Base-by-base conservation (phyloP, 2,113 vertebrate genomes). In the Cairina moschata region DNA sequence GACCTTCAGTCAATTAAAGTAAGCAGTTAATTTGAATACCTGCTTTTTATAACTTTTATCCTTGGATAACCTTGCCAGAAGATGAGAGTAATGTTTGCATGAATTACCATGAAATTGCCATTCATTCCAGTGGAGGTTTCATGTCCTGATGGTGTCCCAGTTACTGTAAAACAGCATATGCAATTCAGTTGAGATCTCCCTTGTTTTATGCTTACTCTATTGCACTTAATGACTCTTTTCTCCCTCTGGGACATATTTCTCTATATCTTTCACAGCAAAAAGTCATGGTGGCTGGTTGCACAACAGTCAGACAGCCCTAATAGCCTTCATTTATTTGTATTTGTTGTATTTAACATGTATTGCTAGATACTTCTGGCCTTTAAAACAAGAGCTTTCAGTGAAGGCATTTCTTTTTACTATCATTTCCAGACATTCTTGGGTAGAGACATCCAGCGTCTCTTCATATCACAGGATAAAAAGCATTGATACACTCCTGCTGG, bases 61-160 rank as follows among this genome's bases (percentile, higher is more conserved):
- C 90, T 82, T 65, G 86, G n/a, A 81, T 63, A 81, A 88, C 87
- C 76, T 95, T 94, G 79, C 38, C 76, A 84, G 86, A 83, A 93
- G 69, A 78, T 6, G 62, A 17, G 38, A 93, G 23, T 4, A 78
- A 36, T 28, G 9, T 86, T 72, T 90, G 79, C 65, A 90, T 65
- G 68, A 78, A 86, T 88, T 86, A 86, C 52, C 75, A 91, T 85
- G 78, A 90, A 87, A 85, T 83, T 80, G 25, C 36, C 46, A 36
- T 67, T 86, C 38, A 65, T 60, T 67, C 22, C 75, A 78, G 65
- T 15, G 52, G 25, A 71, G 25, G 44, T 31, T 81, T 71, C 69
- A 58, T 8, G 29, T 48, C 34, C 38, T 72, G 65, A 40, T 86
- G 34, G 44, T 68, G 63, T 63, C 58, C 38, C 72, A 63, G 28